Percentiles rank a stretch among this genome's conserved stretches.
Evolutionary conservation across 2,888 invertebrate species (phyloP).

Genomic region (Cerceris ruficornis): DNA sequence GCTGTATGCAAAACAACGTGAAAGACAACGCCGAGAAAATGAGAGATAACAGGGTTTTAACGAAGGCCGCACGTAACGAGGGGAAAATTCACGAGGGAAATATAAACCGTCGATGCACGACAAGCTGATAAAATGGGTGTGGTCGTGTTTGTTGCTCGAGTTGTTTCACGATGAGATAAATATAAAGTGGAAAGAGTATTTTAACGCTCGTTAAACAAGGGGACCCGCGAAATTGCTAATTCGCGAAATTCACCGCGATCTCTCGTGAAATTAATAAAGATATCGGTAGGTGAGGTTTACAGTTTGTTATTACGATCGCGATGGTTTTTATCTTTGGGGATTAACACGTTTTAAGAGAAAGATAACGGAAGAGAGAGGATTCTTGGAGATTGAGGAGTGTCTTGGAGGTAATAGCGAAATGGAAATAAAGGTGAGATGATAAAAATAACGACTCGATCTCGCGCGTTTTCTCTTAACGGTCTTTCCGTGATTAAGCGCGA

Average conservation of each 20-base stretch:
- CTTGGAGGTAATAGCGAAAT: too few species aligned
- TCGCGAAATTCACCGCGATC: not conserved
- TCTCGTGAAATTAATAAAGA: not conserved
- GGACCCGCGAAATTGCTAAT: too few species aligned
- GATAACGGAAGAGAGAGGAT: too few species aligned
- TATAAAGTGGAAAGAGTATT: conserved; percentile 13
- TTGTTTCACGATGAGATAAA: conserved; percentile 20
- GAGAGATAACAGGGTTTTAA: conserved; percentile 39
- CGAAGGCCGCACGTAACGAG: conserved; percentile 22
- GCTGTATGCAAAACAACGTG: conserved; percentile 16
- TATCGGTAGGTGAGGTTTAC: too few species aligned
- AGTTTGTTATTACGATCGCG: too few species aligned
- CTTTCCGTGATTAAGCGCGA: not conserved
- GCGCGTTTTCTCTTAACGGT: too few species aligned
- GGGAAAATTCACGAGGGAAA: conserved; percentile 47
- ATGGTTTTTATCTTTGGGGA: too few species aligned
- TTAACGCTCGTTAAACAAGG: not conserved
- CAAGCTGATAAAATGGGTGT: conserved; percentile 50
- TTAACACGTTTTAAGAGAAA: too few species aligned
- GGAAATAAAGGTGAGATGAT: too few species aligned
- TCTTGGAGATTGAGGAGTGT: too few species aligned
- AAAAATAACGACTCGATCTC: not conserved
- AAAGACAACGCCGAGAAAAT: conserved; percentile 20
- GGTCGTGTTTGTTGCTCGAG: conserved; percentile 45
- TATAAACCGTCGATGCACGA: conserved; percentile 35